Percentiles rank a stretch among this genome's conserved stretches.
Conservation (phyloP, 1,140 invertebrate species). For the Venustaconcha ellipsiformis region DNA sequence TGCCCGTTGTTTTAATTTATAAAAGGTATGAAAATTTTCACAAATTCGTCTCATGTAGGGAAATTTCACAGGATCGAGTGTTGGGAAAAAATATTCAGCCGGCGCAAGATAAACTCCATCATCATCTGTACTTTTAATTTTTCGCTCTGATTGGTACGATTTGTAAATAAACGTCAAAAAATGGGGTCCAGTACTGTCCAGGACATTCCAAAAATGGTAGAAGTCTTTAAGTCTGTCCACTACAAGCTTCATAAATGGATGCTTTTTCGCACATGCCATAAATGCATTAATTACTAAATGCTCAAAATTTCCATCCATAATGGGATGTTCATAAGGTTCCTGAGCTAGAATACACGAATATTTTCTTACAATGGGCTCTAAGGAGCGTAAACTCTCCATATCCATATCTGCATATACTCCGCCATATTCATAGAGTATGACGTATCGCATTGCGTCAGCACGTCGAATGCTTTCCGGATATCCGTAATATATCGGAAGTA, state of each 20-base stretch:
- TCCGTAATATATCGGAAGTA: constrained; percentile 46
- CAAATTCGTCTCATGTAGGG: constrained; percentile 37
- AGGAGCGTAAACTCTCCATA: constrained; percentile 51
- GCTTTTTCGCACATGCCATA: constrained; percentile 49
- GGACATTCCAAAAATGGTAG: constrained; percentile 52
- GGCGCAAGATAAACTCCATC: constrained; percentile 45
- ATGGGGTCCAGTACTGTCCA: constrained; percentile 59
- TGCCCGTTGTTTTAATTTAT: constrained; percentile 34
- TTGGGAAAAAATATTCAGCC: constrained; percentile 56
- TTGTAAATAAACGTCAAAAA: constrained; percentile 47
- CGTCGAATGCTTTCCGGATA: constrained; percentile 52
- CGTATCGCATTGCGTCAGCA: constrained; percentile 58
- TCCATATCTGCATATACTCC: constrained; percentile 61
- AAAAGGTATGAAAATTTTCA: constrained; percentile 29
- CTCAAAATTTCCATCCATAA: constrained; percentile 51
- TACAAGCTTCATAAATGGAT: constrained; percentile 53
- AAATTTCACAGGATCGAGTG: constrained; percentile 47
- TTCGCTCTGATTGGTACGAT: constrained; percentile 29
- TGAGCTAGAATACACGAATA: constrained; percentile 57
- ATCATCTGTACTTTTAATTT: constrained; percentile 5
- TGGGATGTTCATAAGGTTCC: constrained; percentile 57
- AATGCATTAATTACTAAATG: constrained; percentile 57
- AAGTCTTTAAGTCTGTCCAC: constrained; percentile 46
- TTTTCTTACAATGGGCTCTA: constrained; percentile 41
- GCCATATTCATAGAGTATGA: constrained; percentile 56